Conservation (phyloP, 2,888 invertebrate species). For the Xanthorhoe designata region DNA sequence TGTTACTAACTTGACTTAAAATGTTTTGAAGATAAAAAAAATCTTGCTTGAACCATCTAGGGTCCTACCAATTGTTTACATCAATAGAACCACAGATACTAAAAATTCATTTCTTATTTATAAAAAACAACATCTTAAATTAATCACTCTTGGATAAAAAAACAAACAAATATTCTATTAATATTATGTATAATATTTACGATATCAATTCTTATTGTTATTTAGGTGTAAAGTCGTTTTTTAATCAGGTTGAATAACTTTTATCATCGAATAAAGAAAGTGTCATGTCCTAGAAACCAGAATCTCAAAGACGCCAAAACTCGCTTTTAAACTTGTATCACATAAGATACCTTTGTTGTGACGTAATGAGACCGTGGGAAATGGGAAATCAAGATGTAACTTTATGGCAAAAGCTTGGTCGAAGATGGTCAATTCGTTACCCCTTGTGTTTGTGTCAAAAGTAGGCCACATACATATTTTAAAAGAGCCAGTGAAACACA, state of each 20-base stretch:
- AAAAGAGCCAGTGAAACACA: background rate
- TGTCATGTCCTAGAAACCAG: constrained; percentile 19
- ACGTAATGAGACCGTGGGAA: constrained; percentile 36
- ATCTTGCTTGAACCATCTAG: no score
- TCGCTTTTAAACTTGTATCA: constrained; percentile 19
- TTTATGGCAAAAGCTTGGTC: background rate
- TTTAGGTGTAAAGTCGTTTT: no score
- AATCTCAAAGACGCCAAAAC: constrained; percentile 24
- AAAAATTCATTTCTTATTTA: no score
- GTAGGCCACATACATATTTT: background rate
- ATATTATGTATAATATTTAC: background rate
- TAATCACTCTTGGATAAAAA: no score
- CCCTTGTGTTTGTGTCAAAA: background rate
- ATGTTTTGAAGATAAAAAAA: no score
- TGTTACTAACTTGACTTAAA: no score
- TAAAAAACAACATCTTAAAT: no score
- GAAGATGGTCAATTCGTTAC: background rate
- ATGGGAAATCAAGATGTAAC: constrained; percentile 16
- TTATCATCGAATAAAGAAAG: background rate
- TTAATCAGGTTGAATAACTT: background rate
- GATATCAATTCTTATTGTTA: background rate
- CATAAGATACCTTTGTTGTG: constrained; percentile 12
- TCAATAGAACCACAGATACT: no score
- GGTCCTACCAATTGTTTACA: no score
- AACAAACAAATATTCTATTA: no score